Base-by-base conservation (phyloP, 2,797 vertebrate genomes). In the Anguilla obscura region DNA sequence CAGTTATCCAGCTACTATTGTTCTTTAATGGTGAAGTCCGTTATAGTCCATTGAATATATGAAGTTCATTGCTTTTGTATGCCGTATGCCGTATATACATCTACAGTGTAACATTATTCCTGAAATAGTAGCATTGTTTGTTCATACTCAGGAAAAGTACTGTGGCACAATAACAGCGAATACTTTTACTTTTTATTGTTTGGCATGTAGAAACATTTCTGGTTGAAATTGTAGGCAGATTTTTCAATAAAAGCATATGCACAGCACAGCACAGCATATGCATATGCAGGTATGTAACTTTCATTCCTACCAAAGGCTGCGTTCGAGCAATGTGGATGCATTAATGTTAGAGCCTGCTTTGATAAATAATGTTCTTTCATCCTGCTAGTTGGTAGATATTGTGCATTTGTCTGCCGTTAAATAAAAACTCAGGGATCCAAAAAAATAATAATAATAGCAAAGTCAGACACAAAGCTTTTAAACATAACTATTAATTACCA, bases 291-390 rank as follows among this genome's bases (percentile, higher is more conserved):
- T 45, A 10, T 69, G 24, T 8, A 69, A 69, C 63, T 27, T n/a
- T 63, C 6, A 69, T 69, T 69, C 5, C 63, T 69, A 69, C 63
- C n/a, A 10, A 69, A 69, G 63, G n/a, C n/a, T 69, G 63, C 9
- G 9, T 27, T 27, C 7, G n/a, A 7, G 63, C 24, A 69, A 69
- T 69, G 63, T 69, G 63, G 24, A 69, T 6, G 63, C 27, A 69
- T 69, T 69, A n/a, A 69, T 27, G 63, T 27, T 69, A 10, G 24
- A 27, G 27, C 63, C 63, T 69, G 63, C 63, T 69, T 69, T 27
- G 63, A 69, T 69, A 69, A 69, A 69, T 69, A 27, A n/a, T 69
- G 63, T 69, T 69, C 21, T 66, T 66, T 66, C 24, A 69, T 69
- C 1, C 63, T 27, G 24, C 63, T 69, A n/a, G 24, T n/a, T 69